Percentiles rank a stretch among this genome's conserved stretches.
These are phyloP conservation scores for Meriones psammophilus DNA, from an alignment of 2,797 vertebrate genomes.

Conservation along the genomic window DNA sequence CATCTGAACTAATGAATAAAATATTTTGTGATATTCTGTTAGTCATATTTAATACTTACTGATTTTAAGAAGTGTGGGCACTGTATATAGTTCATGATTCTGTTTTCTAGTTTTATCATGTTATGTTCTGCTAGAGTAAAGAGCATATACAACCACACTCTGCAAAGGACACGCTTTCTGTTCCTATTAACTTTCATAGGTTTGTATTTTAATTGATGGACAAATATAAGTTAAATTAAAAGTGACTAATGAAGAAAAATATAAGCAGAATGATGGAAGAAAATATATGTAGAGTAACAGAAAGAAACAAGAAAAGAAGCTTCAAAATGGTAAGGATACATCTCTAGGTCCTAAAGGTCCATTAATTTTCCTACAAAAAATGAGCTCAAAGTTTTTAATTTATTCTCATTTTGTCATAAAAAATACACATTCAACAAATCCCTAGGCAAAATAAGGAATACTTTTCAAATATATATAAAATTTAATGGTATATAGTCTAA, in stretches of 20 bases:
- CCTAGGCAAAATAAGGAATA: background rate
- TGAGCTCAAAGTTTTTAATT: background rate
- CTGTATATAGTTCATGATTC: background rate
- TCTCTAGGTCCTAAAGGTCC: background rate
- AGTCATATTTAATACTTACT: background rate
- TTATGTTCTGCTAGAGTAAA: no score
- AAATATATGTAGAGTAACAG: background rate
- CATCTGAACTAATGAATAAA: background rate
- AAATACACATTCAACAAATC: background rate
- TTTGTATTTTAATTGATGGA: background rate
- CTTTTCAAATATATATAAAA: background rate
- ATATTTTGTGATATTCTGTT: background rate
- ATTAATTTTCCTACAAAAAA: background rate
- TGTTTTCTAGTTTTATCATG: background rate
- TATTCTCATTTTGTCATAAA: background rate
- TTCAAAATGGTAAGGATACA: background rate
- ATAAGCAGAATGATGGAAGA: background rate
- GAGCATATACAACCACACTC: background rate
- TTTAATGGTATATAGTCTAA: background rate
- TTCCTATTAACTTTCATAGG: background rate
- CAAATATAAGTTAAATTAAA: background rate
- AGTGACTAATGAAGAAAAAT: background rate
- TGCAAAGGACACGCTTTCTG: background rate
- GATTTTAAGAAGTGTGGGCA: no score
- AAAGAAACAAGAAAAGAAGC: background rate